A percentile compares a stretch with the other conserved stretches of the same genome.
Conservation (phyloP, 2,888 invertebrate species). For the Euzophera pinguis region DNA sequence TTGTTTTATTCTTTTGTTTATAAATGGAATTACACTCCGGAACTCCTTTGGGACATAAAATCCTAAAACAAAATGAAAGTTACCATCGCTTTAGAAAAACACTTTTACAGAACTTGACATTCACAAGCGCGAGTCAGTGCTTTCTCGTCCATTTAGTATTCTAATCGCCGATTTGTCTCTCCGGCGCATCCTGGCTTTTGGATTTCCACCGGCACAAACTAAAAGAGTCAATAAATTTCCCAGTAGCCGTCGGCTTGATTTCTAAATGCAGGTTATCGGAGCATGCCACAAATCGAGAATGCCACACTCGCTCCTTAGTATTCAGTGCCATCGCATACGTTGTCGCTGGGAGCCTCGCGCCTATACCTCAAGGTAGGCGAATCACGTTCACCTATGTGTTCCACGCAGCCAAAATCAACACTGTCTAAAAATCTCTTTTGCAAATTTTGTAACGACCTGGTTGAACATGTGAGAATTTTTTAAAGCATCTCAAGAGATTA, state of each 20-base stretch:
- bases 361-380: slow-evolving; percentile 54
- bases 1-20: too few species aligned
- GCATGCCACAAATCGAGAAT: slow-evolving; percentile 73
- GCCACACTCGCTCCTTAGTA: slow-evolving; percentile 72
- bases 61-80: neutral
- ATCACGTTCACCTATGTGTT: slow-evolving; percentile 77
- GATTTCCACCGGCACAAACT: slow-evolving; percentile 52
- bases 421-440: slow-evolving; percentile 71
- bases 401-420: slow-evolving; percentile 74
- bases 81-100: neutral
- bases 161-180: slow-evolving; percentile 44
- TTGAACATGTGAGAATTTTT: slow-evolving; percentile 68
- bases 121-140: neutral
- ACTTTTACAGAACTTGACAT: slow-evolving; percentile 1
- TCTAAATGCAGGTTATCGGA: slow-evolving; percentile 79
- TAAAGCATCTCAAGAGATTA: slow-evolving; percentile 37
- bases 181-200: slow-evolving; percentile 42
- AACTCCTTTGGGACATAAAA: too few species aligned
- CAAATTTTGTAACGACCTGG: slow-evolving; percentile 77
- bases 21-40: too few species aligned
- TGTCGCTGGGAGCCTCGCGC: slow-evolving; percentile 63
- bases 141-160: slow-evolving; percentile 38
- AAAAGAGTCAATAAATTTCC: slow-evolving; percentile 72
- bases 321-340: slow-evolving; percentile 57
- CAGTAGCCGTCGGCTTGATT: slow-evolving; percentile 70